Conservation (phyloP, 2,797 vertebrate genomes). For the Harpagifer antarcticus region DNA sequence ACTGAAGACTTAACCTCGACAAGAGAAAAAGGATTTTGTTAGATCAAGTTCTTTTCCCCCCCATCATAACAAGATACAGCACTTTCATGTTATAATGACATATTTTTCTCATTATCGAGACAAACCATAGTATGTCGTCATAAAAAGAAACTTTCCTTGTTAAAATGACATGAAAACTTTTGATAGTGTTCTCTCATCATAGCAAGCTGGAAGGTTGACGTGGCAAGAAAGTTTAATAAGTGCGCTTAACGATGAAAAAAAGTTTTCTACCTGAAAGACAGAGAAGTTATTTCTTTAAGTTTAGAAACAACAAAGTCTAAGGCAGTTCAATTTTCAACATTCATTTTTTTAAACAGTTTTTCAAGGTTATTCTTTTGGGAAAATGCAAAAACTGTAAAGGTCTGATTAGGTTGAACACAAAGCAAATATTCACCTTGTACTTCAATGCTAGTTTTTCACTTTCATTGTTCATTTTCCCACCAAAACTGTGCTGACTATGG, state of each 20-base stretch:
- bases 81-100: slow-evolving; percentile 49
- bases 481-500: no score
- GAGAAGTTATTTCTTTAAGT: no score
- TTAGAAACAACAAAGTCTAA: background rate
- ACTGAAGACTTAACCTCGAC: slow-evolving; percentile 3
- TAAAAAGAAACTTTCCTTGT: slow-evolving; percentile 26
- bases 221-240: background rate
- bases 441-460: no score
- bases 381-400: background rate
- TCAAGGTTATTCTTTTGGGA: background rate
- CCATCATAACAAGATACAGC: slow-evolving; percentile 13
- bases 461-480: background rate
- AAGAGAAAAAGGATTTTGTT: background rate
- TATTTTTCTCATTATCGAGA: slow-evolving; percentile 38
- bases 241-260: background rate
- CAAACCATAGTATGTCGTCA: slow-evolving; percentile 30
- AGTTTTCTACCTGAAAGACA: background rate
- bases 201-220: background rate
- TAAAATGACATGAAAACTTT: slow-evolving; percentile 24
- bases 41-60: background rate
- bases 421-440: no score
- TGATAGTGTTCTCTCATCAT: background rate
- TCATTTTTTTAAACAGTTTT: background rate
- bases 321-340: background rate
- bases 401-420: background rate